Base-by-base conservation (phyloP, 2,113 vertebrate species). In the Lycocorax pyrrhopterus region DNA sequence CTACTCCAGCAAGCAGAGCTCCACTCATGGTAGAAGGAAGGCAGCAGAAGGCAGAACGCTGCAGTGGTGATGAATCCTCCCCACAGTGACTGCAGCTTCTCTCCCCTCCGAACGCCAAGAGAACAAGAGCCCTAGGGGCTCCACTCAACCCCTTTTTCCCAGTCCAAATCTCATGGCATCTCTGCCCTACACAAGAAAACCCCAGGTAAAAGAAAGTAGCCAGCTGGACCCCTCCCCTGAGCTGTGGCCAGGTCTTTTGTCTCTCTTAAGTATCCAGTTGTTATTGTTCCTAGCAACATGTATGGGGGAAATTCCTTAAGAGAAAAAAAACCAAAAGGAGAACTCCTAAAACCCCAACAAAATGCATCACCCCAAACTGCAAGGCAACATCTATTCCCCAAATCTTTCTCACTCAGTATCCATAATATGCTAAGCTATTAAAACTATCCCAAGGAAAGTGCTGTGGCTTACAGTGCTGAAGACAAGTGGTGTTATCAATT, bases 401-500 rank as follows among this genome's bases (percentile, higher is more conserved):
- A 29, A 51, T 21, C 73, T 86, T 95, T 93, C 87, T 84, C 27
- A 62, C n/a, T 88, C 85, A 75, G 26, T 64, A 89, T 84, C 87
- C 91, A 92, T 93, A 66, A 87, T 62, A 87, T 69, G 68, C 84
- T 85, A 91, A 91, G 68, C 84, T 94, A 92, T 86, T 95, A 90
- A 94, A 90, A 78, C 52, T 47, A 78, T n/a, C 23, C 51, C 46
- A 14, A 2, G 17, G 79, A 88, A 82, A 94, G 43, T 43, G 82
- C 77, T 4, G 25, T 13, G 4, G 74, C 93, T 96, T 87, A 91
- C 67, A 67, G 91, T 47, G 60, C 91, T 27, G 85, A 81, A 93
- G 92, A 96, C 77, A 95, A 97, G 91, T 84, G 85, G 44, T 77
- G 81, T 41, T 94, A 93, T 94, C 90, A 96, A 75, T 84, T 82